These are phyloP conservation scores for Eumaeus atala DNA, from an alignment of 1,140 invertebrate species.

Conservation along the genomic window DNA sequence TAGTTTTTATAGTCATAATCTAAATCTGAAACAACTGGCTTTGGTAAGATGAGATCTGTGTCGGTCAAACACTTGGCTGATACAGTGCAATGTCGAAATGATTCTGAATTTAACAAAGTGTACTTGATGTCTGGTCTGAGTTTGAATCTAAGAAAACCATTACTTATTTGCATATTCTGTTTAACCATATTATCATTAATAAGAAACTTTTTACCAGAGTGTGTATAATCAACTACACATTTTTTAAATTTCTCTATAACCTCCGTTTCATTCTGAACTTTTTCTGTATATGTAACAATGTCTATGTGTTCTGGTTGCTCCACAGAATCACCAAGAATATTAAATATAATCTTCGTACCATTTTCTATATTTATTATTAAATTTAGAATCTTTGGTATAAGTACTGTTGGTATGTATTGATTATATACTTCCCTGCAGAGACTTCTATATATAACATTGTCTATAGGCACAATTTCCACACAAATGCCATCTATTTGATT, in stretches of 20 bases:
- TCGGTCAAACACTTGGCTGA: slow-evolving; percentile 68
- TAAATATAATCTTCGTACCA: slow-evolving; percentile 60
- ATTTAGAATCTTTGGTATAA: slow-evolving; percentile 65
- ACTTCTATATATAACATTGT: slow-evolving; percentile 56
- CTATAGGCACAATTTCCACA: slow-evolving; percentile 61
- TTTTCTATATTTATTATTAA: slow-evolving; percentile 59
- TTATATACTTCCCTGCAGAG: slow-evolving; percentile 57
- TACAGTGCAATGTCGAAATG: slow-evolving; percentile 74
- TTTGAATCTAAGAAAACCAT: slow-evolving; percentile 67
- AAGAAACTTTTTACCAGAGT: slow-evolving; percentile 72
- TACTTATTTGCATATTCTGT: slow-evolving; percentile 66
- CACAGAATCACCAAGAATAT: slow-evolving; percentile 46
- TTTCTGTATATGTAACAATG: slow-evolving; percentile 70
- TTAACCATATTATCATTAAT: slow-evolving; percentile 77
- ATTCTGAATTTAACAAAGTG: slow-evolving; percentile 75
- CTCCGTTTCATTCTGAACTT: slow-evolving; percentile 60
- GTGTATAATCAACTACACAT: slow-evolving; percentile 74
- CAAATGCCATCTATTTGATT: slow-evolving; percentile 48
- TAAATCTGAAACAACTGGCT: slow-evolving; percentile 32
- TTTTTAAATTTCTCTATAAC: slow-evolving; percentile 76
- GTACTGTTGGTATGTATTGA: slow-evolving; percentile 57
- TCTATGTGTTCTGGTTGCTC: slow-evolving; percentile 74
- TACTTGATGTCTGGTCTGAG: slow-evolving; percentile 76
- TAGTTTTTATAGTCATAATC: slow-evolving; percentile 63
- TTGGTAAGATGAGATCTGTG: slow-evolving; percentile 43